Conservation (phyloP, 2,797 vertebrate species). For the Zenarchopterus dispar region DNA sequence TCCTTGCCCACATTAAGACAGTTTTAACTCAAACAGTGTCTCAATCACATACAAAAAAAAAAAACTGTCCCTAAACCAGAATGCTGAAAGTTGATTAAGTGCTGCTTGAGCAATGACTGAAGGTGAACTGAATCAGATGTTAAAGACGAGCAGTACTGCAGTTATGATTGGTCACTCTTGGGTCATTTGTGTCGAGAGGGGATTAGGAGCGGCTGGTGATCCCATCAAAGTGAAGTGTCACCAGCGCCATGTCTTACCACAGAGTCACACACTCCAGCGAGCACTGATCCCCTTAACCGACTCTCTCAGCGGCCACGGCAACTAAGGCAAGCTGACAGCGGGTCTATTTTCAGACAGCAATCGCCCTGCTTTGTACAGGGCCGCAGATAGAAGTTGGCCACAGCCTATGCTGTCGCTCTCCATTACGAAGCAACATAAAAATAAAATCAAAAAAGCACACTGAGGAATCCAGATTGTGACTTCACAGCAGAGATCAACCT, state of each 20-base stretch:
- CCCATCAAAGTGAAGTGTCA: constrained; percentile 68
- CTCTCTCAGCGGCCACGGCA: constrained; percentile 71
- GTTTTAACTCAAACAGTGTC: neutral
- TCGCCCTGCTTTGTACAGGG: constrained; percentile 72
- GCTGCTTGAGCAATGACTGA: constrained; percentile 18
- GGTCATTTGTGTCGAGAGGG: constrained; percentile 65
- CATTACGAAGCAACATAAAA: constrained; percentile 81
- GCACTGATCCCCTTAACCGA: constrained; percentile 83
- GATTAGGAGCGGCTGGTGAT: constrained; percentile 69
- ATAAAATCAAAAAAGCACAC: constrained; percentile 79
- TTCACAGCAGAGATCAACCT: constrained; percentile 77
- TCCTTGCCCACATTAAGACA: neutral
- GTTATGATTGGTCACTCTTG: constrained; percentile 53
- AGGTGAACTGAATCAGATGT: constrained; percentile 36
- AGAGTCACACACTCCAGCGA: constrained; percentile 78
- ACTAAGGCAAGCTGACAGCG: constrained; percentile 67
- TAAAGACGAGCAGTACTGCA: constrained; percentile 23
- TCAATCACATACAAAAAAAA: neutral
- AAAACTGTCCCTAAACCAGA: neutral
- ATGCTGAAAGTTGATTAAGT: neutral
- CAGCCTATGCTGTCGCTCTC: constrained; percentile 80
- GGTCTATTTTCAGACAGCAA: constrained; percentile 79
- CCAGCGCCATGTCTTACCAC: constrained; percentile 67
- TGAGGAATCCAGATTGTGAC: constrained; percentile 70
- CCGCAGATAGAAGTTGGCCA: constrained; percentile 73